phyloP scores from a whole-genome alignment of 2,888 invertebrate genomes.

The Cremastinae sp. region DNA sequence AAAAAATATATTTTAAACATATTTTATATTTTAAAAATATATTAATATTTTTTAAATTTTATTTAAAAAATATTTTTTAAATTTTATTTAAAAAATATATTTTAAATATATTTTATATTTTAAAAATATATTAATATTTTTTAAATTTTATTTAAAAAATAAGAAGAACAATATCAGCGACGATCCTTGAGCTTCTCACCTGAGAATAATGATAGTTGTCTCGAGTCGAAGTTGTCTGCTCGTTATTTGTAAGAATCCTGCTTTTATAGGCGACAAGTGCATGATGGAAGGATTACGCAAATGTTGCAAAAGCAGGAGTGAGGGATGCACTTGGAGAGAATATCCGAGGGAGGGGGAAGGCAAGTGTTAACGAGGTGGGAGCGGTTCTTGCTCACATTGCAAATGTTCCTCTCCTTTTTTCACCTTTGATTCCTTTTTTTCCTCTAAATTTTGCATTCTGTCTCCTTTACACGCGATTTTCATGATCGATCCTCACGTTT shows the following conservation, averaged over 20 bases:
- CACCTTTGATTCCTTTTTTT: slow-evolving; percentile 64
- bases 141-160: not conserved
- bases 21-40: not conserved
- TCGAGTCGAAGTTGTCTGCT: slow-evolving; percentile 53
- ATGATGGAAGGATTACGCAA: slow-evolving; percentile 70
- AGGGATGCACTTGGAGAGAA: slow-evolving; percentile 27
- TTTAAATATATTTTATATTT: too few species aligned
- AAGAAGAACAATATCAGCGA: not conserved
- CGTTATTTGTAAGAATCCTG: slow-evolving; percentile 47
- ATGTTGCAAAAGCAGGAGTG: slow-evolving; percentile 58
- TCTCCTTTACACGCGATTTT: slow-evolving; percentile 2
- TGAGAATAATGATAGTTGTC: slow-evolving; percentile 47
- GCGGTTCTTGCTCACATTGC: slow-evolving; percentile 56
- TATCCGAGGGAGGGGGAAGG: slow-evolving; percentile 36
- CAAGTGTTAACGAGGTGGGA: slow-evolving; percentile 66
- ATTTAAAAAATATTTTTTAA: too few species aligned
- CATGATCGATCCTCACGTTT: slow-evolving; percentile 23
- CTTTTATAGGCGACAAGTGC: slow-evolving; percentile 73
- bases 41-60: too few species aligned
- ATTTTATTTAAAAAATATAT: not conserved
- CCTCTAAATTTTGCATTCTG: too few species aligned
- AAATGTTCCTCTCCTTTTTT: slow-evolving; percentile 62
- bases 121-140: too few species aligned
- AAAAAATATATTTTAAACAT: not conserved
- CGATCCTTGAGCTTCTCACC: slow-evolving; percentile 45